Percentiles rank a stretch among this genome's conserved stretches.
phyloP scores from a whole-genome alignment of 2,113 vertebrate species.

The Asarcornis scutulata region DNA sequence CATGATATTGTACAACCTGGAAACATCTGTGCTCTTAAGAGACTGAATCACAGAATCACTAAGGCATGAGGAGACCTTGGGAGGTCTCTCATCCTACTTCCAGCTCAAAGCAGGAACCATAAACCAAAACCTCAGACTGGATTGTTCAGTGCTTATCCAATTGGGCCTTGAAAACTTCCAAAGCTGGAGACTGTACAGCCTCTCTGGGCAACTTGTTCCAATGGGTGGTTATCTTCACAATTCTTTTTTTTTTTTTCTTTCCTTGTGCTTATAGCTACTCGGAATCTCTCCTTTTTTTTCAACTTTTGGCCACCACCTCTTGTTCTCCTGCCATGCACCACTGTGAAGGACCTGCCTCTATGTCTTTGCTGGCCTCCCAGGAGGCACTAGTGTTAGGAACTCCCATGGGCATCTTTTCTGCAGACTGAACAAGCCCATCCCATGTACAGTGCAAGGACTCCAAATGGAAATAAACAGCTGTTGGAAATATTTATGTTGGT shows the following conservation, averaged over 20 bases:
- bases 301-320: background rate
- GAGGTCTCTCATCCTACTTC: background rate
- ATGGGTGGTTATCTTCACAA: background rate
- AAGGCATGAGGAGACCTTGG: accelerated
- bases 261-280: background rate
- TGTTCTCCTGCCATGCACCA: background rate
- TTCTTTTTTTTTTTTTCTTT: background rate
- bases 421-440: background rate
- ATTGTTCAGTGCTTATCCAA: background rate
- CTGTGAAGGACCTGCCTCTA: background rate
- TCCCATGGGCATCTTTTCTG: background rate
- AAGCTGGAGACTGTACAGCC: background rate
- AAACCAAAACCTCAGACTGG: background rate
- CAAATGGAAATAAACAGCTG: background rate
- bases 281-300: background rate
- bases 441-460: background rate
- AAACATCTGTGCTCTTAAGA: background rate
- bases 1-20: background rate
- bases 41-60: background rate
- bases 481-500: background rate
- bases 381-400: background rate
- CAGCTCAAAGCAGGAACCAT: background rate
- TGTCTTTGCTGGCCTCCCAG: background rate
- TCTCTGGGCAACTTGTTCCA: background rate
- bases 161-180: background rate